Evolutionary conservation across 1,140 invertebrate genomes (phyloP).

Genomic region (Drosophila saltans): DNA sequence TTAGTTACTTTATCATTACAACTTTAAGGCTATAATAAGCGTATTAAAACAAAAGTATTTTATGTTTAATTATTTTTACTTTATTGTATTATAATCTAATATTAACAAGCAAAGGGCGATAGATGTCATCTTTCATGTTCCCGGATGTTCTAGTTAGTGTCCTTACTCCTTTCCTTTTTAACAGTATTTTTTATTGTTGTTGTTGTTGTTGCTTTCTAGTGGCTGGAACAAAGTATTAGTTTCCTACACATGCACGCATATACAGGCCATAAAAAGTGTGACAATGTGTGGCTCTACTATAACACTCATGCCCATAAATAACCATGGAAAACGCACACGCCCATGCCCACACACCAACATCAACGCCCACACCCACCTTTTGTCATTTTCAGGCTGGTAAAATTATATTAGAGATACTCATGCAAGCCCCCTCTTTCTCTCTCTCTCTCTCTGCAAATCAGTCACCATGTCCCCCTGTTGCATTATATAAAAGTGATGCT

Average conservation of each 20-base stretch:
- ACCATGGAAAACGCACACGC: slow-evolving; percentile 9
- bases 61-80: neutral
- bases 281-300: slow-evolving; percentile 9
- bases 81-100: neutral
- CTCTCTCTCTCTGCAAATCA: neutral
- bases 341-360: neutral
- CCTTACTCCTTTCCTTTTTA: neutral
- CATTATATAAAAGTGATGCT: slow-evolving; percentile 50
- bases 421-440: neutral
- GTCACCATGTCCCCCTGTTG: neutral
- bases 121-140: neutral
- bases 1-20: too few species aligned
- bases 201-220: neutral
- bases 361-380: slow-evolving; percentile 2
- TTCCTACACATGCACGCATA: neutral
- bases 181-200: neutral
- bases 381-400: slow-evolving; percentile 8
- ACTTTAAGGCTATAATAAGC: too few species aligned
- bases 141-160: neutral
- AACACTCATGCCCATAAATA: slow-evolving; percentile 16
- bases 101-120: neutral
- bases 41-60: too few species aligned
- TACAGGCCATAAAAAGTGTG: slow-evolving; percentile 18
- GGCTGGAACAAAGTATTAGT: neutral
- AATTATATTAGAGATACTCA: slow-evolving; percentile 14